Conservation (phyloP, 2,113 vertebrate species). For the Nettapus auritus region DNA sequence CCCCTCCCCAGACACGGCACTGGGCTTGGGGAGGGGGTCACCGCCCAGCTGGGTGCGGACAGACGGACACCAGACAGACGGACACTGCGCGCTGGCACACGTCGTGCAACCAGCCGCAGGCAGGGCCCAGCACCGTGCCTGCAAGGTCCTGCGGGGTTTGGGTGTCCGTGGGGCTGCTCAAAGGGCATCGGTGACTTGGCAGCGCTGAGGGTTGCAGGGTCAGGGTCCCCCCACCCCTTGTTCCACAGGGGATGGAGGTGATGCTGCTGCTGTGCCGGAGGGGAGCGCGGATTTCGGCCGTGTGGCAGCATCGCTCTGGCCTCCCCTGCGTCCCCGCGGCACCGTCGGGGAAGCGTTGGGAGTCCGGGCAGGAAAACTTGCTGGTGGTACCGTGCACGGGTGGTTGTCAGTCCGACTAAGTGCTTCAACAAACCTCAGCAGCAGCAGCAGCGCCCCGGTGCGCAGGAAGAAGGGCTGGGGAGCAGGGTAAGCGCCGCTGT, state of each 20-base stretch:
- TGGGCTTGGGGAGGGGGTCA: not conserved
- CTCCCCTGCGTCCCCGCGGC: accelerated
- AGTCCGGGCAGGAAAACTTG: not conserved
- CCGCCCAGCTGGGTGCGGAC: accelerated
- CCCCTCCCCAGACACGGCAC: accelerated
- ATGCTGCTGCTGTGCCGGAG: accelerated
- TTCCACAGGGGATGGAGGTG: not conserved
- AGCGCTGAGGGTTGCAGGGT: not conserved
- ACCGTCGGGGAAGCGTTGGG: not conserved
- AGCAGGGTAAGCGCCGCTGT: accelerated
- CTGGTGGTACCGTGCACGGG: accelerated
- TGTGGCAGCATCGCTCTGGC: not conserved
- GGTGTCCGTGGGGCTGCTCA: not conserved
- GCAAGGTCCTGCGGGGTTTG: accelerated
- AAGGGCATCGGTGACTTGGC: accelerated
- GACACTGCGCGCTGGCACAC: not conserved
- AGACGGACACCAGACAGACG: not conserved
- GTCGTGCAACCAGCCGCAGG: not conserved
- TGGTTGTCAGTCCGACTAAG: not conserved
- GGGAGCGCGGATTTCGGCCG: not conserved
- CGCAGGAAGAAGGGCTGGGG: accelerated
- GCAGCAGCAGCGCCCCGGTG: accelerated
- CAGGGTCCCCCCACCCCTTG: not conserved
- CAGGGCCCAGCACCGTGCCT: not conserved
- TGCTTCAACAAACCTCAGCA: not conserved